These are phyloP conservation scores for Parthenolecanium corni DNA, from an alignment of 2,888 invertebrate species.

Conservation along the genomic window DNA sequence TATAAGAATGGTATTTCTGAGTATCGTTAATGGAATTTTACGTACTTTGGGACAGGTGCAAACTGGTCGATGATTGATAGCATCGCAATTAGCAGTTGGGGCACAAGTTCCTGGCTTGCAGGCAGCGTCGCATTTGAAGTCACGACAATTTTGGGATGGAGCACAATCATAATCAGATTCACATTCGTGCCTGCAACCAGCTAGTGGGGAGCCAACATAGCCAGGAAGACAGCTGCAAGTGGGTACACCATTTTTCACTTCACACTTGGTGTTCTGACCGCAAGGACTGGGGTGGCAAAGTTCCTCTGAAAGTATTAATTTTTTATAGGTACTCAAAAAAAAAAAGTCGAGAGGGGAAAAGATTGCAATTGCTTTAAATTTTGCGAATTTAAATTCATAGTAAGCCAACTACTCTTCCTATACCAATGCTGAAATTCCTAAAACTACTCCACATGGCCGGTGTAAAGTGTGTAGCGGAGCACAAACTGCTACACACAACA, in stretches of 20 bases:
- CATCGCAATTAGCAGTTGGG: constrained; percentile 64
- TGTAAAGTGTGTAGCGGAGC: no score
- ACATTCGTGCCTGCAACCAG: constrained; percentile 72
- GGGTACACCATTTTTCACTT: constrained; percentile 61
- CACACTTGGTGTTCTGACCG: constrained; percentile 67
- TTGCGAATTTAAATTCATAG: no score
- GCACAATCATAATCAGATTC: constrained; percentile 64
- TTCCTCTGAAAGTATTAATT: constrained; percentile 59
- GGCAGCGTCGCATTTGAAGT: constrained; percentile 63
- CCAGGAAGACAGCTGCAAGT: constrained; percentile 68
- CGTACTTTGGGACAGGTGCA: constrained; percentile 67
- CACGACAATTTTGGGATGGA: constrained; percentile 53
- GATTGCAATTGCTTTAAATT: no score
- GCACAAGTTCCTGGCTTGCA: constrained; percentile 58
- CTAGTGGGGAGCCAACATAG: constrained; percentile 60
- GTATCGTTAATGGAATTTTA: no score
- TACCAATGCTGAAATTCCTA: no score
- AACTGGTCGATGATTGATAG: constrained; percentile 59
- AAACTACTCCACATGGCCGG: no score
- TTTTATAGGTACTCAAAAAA: no score
- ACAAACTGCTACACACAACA: no score
- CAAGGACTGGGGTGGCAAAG: constrained; percentile 73
- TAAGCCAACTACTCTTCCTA: no score
- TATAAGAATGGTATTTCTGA: no score
- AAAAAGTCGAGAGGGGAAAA: no score